Conservation (phyloP, 2,888 invertebrate genomes). For the Pherbina coryleti region DNA sequence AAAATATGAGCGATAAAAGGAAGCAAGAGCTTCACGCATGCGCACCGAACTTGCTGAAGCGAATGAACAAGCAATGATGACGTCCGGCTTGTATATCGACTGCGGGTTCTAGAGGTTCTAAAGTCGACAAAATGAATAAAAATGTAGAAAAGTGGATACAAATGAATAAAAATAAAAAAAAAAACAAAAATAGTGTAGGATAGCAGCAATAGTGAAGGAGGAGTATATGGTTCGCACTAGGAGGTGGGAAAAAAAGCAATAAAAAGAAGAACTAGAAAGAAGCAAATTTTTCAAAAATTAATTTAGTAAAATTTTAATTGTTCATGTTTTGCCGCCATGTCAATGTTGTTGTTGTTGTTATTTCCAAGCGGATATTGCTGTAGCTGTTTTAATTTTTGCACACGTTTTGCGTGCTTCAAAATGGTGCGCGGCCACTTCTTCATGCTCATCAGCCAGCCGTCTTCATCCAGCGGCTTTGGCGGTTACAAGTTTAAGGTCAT, state of each 20-base stretch:
- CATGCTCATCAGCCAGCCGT: not conserved
- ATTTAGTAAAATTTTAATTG: constrained; percentile 56
- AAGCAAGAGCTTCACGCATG: constrained; percentile 21
- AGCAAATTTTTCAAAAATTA: constrained; percentile 46
- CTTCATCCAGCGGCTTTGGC: constrained; percentile 38
- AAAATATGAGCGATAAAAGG: not conserved
- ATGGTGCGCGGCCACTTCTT: not conserved
- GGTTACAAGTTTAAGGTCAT: constrained; percentile 61
- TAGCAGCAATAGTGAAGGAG: not conserved
- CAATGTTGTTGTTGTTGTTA: constrained; percentile 16
- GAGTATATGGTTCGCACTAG: not conserved
- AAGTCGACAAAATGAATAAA: not conserved
- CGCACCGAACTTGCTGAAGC: constrained; percentile 13
- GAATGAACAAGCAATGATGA: not conserved
- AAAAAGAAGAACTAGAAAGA: not conserved
- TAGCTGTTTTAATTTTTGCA: constrained; percentile 31
- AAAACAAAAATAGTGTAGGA: not conserved
- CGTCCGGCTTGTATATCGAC: not conserved
- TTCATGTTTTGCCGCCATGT: constrained; percentile 46
- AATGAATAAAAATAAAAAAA: not conserved
- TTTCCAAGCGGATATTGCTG: constrained; percentile 12
- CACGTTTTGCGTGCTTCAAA: constrained; percentile 50
- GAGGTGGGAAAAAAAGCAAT: not conserved
- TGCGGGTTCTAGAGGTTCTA: not conserved
- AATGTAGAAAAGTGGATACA: not conserved